Percentiles rank a stretch among this genome's conserved stretches.
phyloP scores from a whole-genome alignment of 2,888 invertebrate species.

The Eupithecia abbreviata region DNA sequence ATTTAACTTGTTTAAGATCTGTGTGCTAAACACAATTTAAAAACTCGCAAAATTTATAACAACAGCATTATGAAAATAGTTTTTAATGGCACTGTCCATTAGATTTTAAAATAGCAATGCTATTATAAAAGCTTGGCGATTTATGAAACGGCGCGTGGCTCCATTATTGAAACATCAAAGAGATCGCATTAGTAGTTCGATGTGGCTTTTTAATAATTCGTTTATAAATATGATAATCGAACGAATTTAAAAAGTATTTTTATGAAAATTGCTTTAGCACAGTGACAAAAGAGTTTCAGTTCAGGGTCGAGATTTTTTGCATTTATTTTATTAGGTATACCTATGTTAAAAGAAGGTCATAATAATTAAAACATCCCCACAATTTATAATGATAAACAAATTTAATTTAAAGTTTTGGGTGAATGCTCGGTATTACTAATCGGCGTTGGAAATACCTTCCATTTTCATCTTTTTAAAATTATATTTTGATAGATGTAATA shows the following conservation, averaged over 20 bases:
- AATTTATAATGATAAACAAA: no score
- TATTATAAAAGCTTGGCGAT: slow-evolving; percentile 26
- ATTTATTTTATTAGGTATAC: background rate
- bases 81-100: slow-evolving; percentile 17
- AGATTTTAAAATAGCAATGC: slow-evolving; percentile 6
- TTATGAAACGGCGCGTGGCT: slow-evolving; percentile 21
- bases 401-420: no score
- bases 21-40: background rate
- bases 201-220: slow-evolving; percentile 2
- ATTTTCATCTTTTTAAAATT: background rate
- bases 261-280: slow-evolving; percentile 20
- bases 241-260: slow-evolving; percentile 22
- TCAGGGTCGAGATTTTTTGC: background rate
- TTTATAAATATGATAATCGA: slow-evolving; percentile 15
- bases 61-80: slow-evolving; percentile 12
- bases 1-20: background rate
- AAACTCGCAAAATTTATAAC: background rate
- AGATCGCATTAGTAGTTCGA: slow-evolving; percentile 3
- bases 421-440: no score
- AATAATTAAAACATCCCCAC: no score
- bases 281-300: background rate
- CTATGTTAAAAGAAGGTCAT: no score
- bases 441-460: background rate
- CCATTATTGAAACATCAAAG: slow-evolving; percentile 33
- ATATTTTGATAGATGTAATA: background rate